These are phyloP conservation scores for Passer domesticus DNA, from an alignment of 2,113 vertebrate genomes.

Conservation along the genomic window DNA sequence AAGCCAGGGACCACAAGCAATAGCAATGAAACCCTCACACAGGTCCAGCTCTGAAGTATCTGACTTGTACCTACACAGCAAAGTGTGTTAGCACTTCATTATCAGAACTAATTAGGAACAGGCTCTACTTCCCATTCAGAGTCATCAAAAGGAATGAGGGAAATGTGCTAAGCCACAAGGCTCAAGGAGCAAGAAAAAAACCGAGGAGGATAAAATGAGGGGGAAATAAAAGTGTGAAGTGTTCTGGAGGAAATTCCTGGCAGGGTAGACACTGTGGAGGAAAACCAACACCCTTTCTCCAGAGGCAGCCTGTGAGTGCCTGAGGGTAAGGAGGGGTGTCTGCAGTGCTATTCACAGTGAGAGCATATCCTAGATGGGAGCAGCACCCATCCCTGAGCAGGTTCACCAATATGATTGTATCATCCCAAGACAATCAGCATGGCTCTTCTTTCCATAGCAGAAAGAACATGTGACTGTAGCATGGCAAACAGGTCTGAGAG, in stretches of 20 bases:
- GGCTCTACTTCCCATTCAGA: conserved; percentile 44
- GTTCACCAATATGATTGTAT: background rate
- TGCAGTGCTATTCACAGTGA: background rate
- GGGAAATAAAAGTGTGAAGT: conserved; percentile 28
- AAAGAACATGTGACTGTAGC: background rate
- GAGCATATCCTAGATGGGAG: background rate
- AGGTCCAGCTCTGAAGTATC: background rate
- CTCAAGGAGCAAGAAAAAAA: conserved; percentile 24
- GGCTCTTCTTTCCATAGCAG: background rate
- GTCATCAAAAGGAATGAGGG: conserved; percentile 41
- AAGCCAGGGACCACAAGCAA: background rate
- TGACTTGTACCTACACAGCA: conserved; percentile 18
- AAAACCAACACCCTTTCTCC: conserved; percentile 14
- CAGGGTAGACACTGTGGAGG: background rate
- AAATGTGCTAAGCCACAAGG: conserved; percentile 53
- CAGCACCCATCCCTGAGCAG: background rate
- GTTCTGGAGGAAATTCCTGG: conserved; percentile 57
- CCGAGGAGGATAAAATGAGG: background rate
- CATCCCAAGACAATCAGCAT: background rate
- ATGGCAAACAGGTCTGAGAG: background rate
- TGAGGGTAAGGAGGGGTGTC: background rate
- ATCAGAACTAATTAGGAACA: conserved; percentile 66
- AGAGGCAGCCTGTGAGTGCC: background rate
- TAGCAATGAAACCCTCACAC: background rate
- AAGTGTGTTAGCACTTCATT: conserved; percentile 56